Evolutionary conservation across 1,140 invertebrate species (phyloP).

Genomic region (Caenorhabditis remanei): DNA sequence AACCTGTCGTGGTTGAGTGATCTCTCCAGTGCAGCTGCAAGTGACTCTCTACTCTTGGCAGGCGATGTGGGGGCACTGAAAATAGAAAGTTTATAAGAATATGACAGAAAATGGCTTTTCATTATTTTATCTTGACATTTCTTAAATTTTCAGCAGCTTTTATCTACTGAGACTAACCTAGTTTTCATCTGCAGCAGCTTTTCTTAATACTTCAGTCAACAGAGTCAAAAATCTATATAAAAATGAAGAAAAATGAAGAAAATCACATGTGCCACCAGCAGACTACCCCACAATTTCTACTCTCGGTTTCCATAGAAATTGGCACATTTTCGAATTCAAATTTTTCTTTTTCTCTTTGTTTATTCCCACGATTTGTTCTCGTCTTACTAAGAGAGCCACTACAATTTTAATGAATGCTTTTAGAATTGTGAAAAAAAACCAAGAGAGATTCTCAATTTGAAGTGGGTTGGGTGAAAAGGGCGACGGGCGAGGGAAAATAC

Average conservation of each 20-base stretch:
- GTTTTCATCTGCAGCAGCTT: too few relatives aligned
- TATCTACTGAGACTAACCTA: too few relatives aligned
- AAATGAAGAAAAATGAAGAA: not conserved
- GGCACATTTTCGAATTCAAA: not conserved
- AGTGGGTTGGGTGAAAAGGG: not conserved
- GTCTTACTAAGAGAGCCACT: not conserved
- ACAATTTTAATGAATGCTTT: constrained; percentile 29
- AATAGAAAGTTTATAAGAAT: not conserved
- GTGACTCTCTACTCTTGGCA: constrained; percentile 45
- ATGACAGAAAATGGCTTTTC: not conserved
- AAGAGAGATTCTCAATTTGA: not conserved
- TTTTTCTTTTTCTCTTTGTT: not conserved
- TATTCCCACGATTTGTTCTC: constrained; percentile 16
- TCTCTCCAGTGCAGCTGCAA: constrained; percentile 60
- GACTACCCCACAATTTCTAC: too few relatives aligned
- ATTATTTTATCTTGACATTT: too few relatives aligned
- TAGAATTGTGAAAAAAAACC: too few relatives aligned
- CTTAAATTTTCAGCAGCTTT: too few relatives aligned
- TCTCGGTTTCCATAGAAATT: constrained; percentile 26
- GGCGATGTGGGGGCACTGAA: constrained; percentile 65
- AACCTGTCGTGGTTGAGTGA: constrained; percentile 54
- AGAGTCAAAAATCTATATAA: too few relatives aligned
- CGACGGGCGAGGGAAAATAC: not conserved
- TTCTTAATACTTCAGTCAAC: too few relatives aligned
- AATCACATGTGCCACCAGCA: too few relatives aligned